Base-by-base conservation (phyloP, 2,888 invertebrate species). In the Brachycybe producta region DNA sequence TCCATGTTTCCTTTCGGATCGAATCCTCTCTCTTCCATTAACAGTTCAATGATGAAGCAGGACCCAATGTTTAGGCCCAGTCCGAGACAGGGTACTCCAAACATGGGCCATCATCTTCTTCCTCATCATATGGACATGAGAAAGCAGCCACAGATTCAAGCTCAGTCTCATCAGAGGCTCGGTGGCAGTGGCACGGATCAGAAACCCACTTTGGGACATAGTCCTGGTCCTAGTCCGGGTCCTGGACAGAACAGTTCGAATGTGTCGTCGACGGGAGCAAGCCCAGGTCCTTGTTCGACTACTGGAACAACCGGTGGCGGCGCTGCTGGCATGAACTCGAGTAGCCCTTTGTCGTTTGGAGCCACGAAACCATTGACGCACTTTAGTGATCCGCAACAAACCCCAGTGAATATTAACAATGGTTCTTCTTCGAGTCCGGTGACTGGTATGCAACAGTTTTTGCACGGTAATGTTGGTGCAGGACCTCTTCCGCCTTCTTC, bases 361-460 rank as follows among this genome's bases (percentile, higher is more conserved):
- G 58, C 58, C 19, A 64, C 65, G 21, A 64, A 65, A 51, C 64
- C 64, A 1, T 56, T 67, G 41, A 58, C 64, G 28, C 67, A 65
- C 54, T 67, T 60, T 55, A 53, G 61, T 7, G 62, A 61, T 35
- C 60, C 59, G n/a, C 50, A 53, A 7, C 53, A 54, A 2, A 5
- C 41, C 7, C n/a, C n/a, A n/a, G n/a, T n/a, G n/a, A n/a, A n/a
- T n/a, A 36, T 17, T 36, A 36, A 36, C 15, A 36, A 36, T n/a
- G 15, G 36, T 36, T 36, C 36, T 36, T n/a, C n/a, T n/a, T n/a
- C n/a, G n/a, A n/a, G n/a, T n/a, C n/a, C n/a, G n/a, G n/a, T n/a
- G n/a, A n/a, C n/a, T n/a, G n/a, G n/a, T n/a, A n/a, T n/a, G n/a
- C n/a, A n/a, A n/a, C n/a, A n/a, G n/a, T n/a, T n/a, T n/a, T n/a